These are phyloP conservation scores for Epistrophe grossulariae DNA, from an alignment of 2,888 invertebrate genomes.

Conservation along the genomic window DNA sequence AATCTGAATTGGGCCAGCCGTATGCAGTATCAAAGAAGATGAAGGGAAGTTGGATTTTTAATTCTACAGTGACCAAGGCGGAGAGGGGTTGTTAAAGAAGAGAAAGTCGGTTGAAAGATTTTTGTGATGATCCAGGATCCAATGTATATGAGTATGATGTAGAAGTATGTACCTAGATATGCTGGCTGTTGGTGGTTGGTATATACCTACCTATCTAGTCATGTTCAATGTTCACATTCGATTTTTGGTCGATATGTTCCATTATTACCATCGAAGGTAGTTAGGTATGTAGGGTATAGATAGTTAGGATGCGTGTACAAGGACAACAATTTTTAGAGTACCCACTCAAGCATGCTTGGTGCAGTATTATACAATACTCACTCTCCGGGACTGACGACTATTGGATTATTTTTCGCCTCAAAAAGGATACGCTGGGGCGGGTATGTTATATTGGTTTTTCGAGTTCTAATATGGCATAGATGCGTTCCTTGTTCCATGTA, in stretches of 20 bases:
- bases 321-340: constrained; percentile 48
- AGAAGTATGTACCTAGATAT: neutral
- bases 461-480: constrained; percentile 52
- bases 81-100: neutral
- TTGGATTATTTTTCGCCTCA: constrained; percentile 46
- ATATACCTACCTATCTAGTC: neutral
- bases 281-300: neutral
- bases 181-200: constrained; percentile 12
- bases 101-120: constrained; percentile 40
- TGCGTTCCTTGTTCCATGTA: constrained; percentile 54
- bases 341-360: constrained; percentile 39
- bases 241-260: constrained; percentile 64
- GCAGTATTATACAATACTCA: neutral
- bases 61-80: neutral
- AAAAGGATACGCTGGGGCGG: constrained; percentile 44
- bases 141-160: constrained; percentile 4
- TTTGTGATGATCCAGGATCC: constrained; percentile 55
- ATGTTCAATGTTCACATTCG: constrained; percentile 34
- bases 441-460: constrained; percentile 58
- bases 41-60: constrained; percentile 37
- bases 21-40: constrained; percentile 44
- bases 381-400: neutral
- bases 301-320: constrained; percentile 44
- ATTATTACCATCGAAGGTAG: constrained; percentile 43
- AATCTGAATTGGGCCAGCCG: constrained; percentile 27